Base-by-base conservation (phyloP, 2,888 invertebrate species). In the Euproctis similis region DNA sequence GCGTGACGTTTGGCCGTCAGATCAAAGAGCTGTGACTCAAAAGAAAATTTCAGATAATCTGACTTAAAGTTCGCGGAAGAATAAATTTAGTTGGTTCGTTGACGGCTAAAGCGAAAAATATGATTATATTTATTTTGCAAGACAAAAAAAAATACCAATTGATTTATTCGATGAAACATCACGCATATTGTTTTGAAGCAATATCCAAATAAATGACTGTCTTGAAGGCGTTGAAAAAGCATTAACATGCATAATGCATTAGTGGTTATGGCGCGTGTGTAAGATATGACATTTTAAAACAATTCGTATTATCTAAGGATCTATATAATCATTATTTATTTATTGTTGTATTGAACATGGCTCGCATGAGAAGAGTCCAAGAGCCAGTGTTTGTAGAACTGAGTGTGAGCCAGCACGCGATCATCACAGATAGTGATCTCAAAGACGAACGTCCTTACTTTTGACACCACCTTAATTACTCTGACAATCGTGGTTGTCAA, bases 381-480 rank as follows among this genome's bases (percentile, higher is more conserved):
- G n/a, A n/a, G n/a, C n/a, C n/a, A n/a, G n/a, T n/a, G n/a, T n/a
- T n/a, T n/a, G n/a, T n/a, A 46, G 45, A 6, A 14, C 14, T 14
- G 14, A 14, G 48, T 45, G 47, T 50, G 50, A 53, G 37, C 45
- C 46, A 51, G 46, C 78, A 78, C 78, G 78, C 78, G 73, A 77
- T 74, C 76, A 67, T 66, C 59, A 55, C 46, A 48, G 78, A 80
- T 81, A 75, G 65, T 66, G 68, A 78, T 80, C 81, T 65, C 46
- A 47, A 60, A 78, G 77, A 80, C 78, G 67, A 77, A 77, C 75
- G 68, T 63, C 65, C 60, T 49, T 61, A 64, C 55, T 64, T 67
- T 68, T 71, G 69, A 71, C 75, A 74, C 56, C 58, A 59, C 72
- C 69, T 76, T 77, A 77, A 80, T 80, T 80, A 63, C 60, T 71